Evolutionary conservation across 23 tunicate species (phyloP).

Genomic region (Clavelina lepadiformis): DNA sequence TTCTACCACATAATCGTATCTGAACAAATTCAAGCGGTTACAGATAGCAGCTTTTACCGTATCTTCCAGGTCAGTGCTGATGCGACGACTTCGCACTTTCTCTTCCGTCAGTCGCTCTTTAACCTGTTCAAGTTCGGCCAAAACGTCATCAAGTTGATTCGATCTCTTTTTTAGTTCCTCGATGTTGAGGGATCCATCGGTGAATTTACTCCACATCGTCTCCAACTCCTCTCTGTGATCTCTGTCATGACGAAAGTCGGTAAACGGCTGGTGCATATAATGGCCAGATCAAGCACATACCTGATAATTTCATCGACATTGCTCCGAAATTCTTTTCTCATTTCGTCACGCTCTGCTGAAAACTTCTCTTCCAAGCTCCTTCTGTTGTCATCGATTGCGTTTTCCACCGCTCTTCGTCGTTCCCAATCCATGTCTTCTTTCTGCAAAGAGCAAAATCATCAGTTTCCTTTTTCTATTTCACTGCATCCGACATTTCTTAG

Average conservation of each 20-base stretch:
- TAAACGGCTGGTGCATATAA: background rate
- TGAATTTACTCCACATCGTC: constrained; percentile 29
- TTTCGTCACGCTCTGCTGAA: constrained; percentile 40
- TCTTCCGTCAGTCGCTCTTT: constrained; percentile 33
- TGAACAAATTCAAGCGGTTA: too few relatives aligned
- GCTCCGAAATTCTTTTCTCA: constrained; percentile 47
- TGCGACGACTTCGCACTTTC: constrained; percentile 1
- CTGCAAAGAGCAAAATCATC: too few relatives aligned
- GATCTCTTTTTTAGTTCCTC: constrained; percentile 64
- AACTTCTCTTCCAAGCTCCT: constrained; percentile 56
- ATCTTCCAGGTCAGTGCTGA: constrained; percentile 22
- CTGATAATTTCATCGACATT: constrained; percentile 49
- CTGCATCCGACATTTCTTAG: too few relatives aligned
- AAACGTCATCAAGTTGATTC: constrained; percentile 16
- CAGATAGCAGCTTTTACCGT: constrained; percentile 4
- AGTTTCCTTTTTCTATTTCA: too few relatives aligned
- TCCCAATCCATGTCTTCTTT: constrained; percentile 70
- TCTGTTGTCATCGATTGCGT: constrained; percentile 56
- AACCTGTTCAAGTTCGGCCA: constrained; percentile 25
- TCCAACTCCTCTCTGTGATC: constrained; percentile 67
- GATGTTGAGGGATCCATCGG: constrained; percentile 25
- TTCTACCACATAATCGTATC: too few relatives aligned
- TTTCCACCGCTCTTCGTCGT: constrained; percentile 45
- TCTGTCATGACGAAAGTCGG: constrained; percentile 1
- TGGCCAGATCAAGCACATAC: background rate